Evolutionary conservation across 2,888 invertebrate genomes (phyloP), one percentile per base, ranked within the genome.

Genomic region (Athalia circularis): DNA sequence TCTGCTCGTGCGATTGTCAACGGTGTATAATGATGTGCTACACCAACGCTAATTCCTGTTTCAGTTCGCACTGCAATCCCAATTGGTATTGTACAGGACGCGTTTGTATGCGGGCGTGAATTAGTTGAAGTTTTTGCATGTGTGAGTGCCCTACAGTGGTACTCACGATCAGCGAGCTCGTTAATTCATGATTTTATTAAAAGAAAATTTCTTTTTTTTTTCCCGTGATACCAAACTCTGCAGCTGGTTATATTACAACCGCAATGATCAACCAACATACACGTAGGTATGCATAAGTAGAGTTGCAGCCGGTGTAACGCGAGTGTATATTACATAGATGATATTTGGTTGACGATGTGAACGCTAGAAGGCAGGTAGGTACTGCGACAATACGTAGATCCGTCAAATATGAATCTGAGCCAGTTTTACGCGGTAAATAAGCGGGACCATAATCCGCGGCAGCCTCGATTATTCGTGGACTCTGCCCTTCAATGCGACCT

Each of bases 401-500:
- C 50, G 62, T 75, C 75, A 50, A 75, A 29, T 15, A 62, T 15
- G 62, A 29, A 62, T 62, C 62, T 15, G 62, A 15, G 29, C 9
- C 62, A 4, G 3, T 29, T 29, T 2, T 29, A 29, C 62, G 13
- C 29, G 62, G 62, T 8, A 62, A 75, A 64, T 62, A 62, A 64
- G 75, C 62, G 61, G 43, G 52, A 75, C 62, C 50, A 50, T 75
- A 29, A 48, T 50, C 62, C 11, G 64, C 62, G 62, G 75, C 29
- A 29, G 2, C 64, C 75, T 62, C 75, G 75, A 75, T 75, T 75
- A 75, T 75, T 75, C 64, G 75, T 75, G 75, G 75, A 64, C 75
- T 75, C 50, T 75, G 62, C 75, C 75, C 62, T 61, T 75, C 62
- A 75, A 75, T 75, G 75, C 61, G 50, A 50, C 61, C 62, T 52